Evolutionary conservation across 2,113 vertebrate species (phyloP), one percentile per base, ranked within the genome.

Genomic region (Tachysurus fulvidraco): DNA sequence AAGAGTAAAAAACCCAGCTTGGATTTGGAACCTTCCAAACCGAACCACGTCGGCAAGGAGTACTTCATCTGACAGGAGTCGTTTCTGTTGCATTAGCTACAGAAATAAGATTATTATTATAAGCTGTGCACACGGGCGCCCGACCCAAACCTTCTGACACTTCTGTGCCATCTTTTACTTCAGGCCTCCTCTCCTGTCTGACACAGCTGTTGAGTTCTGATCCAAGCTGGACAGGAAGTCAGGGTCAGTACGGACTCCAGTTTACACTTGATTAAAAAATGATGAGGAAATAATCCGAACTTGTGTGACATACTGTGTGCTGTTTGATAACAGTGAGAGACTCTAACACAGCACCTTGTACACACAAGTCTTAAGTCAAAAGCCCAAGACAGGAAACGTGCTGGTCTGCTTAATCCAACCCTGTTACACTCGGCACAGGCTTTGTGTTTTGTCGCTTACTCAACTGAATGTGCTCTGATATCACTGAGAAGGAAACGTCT

Each of bases 31-130:
- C 94, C 95, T 81, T 96, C 95, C 91, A 95, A 95, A 88, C 93
- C 96, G 91, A 94, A 94, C 90, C 95, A 92, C 88, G 95, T 96
- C 86, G 95, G 95, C 91, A 93, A 95, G 83, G 96, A 97, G 83
- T 97, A 97, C 90, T 97, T 96, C 92, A 97, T 97, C 92, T 97
- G 93, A 82, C 84, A 67, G 54, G 28, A 74, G 8, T 67, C 23
- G 41, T 55, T 62, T 76, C 73, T 52, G 67, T 54, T 52, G 25
- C 71, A 28, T 36, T 28, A 41, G 54, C 16, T 84, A 23, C 67
- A 59, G 83, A 74, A 84, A 21, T 84, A 46, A 59, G 30, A 23
- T 44, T 59, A 65, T 71, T 21, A 76, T 50, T 50, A 5, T 5
- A 36, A 82, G 71, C 85, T 86, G 69, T 86, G 69, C 60, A 60